Conservation (phyloP, 2,797 vertebrate genomes). For the Brachymystax lenok region DNA sequence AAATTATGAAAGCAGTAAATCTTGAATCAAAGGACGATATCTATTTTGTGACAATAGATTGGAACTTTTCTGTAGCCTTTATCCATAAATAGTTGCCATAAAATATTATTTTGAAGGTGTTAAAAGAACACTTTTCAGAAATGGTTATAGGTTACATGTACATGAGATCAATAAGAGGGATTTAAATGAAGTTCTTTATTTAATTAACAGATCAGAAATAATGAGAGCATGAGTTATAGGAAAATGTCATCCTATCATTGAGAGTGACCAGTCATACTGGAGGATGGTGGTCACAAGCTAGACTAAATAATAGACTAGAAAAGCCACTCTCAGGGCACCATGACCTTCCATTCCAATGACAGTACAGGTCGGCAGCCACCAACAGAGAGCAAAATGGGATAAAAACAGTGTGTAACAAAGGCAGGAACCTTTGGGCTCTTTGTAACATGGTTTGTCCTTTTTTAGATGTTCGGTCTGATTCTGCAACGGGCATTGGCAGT, state of each 20-base stretch:
- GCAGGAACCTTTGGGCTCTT: not conserved
- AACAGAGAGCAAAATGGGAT: not conserved
- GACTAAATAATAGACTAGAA: too few species aligned
- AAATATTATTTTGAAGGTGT: not conserved
- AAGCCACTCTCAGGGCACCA: not conserved
- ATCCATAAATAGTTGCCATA: not conserved
- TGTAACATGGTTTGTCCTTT: not conserved
- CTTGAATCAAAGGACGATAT: not conserved
- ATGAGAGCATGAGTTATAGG: not conserved
- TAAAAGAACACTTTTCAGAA: not conserved
- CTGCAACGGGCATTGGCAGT: not conserved
- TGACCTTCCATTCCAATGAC: not conserved
- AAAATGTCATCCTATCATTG: not conserved
- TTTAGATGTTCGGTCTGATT: not conserved
- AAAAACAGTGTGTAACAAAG: not conserved
- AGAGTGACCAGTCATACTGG: not conserved
- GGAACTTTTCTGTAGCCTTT: not conserved
- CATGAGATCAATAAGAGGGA: not conserved
- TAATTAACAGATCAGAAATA: not conserved
- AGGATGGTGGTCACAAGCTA: too few species aligned
- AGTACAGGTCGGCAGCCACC: not conserved
- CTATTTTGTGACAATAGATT: not conserved
- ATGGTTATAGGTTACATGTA: not conserved
- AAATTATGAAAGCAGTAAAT: not conserved
- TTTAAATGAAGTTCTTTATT: not conserved